Evolutionary conservation across 2,797 vertebrate species (phyloP).

Genomic region (Mallotus villosus): DNA sequence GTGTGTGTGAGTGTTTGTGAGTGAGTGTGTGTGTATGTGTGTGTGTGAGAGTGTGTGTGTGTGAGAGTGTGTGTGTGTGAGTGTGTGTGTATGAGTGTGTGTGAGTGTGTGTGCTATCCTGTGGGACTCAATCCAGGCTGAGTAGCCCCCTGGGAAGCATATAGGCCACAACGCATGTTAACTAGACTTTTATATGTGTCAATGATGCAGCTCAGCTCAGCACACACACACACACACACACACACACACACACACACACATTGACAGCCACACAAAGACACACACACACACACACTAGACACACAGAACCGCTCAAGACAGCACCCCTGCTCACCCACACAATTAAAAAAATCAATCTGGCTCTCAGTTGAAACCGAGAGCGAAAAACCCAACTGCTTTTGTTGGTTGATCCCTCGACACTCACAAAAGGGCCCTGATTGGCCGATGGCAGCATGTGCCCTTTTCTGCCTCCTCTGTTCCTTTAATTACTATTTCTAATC

Average conservation of each 20-base stretch:
- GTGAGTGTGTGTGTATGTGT: no score
- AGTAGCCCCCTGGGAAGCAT: neutral
- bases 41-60: neutral
- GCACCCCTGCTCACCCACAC: conserved; percentile 1
- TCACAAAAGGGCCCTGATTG: conserved; percentile 7
- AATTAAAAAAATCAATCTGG: conserved; percentile 15
- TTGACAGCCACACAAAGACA: neutral
- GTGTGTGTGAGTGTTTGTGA: neutral
- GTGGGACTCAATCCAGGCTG: neutral
- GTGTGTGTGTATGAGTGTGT: neutral
- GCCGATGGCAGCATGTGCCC: neutral
- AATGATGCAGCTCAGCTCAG: neutral
- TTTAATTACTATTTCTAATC: conserved; percentile 42
- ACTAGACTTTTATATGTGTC: neutral
- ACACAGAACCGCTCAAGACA: neutral
- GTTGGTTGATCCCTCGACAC: conserved; percentile 17
- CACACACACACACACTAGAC: neutral
- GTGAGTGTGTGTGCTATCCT: neutral
- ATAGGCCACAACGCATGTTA: conserved; percentile 2
- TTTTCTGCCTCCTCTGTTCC: conserved; percentile 1
- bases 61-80: neutral
- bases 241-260: neutral
- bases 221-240: neutral
- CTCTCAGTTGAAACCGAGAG: conserved; percentile 1
- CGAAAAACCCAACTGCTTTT: conserved; percentile 6